Conservation (phyloP, 2,888 invertebrate genomes). For the Rutpela maculata region DNA sequence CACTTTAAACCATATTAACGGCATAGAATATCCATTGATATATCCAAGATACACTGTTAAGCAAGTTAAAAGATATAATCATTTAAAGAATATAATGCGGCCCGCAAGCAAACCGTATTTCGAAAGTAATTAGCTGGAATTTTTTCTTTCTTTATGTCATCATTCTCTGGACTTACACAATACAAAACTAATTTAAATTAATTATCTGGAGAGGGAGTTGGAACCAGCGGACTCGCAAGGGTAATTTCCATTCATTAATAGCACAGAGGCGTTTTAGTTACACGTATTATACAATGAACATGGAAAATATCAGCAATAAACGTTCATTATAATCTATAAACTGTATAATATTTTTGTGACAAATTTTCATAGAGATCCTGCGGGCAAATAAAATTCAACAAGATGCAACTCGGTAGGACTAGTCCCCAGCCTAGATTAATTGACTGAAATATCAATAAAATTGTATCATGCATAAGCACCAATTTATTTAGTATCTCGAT, state of each 20-base stretch:
- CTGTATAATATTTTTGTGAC: no score
- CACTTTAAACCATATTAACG: neutral
- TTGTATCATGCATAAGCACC: no score
- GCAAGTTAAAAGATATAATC: neutral
- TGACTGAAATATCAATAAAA: no score
- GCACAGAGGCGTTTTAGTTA: neutral
- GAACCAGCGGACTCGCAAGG: neutral
- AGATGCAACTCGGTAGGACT: no score
- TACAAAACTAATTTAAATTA: constrained; percentile 32
- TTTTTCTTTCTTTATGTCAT: neutral
- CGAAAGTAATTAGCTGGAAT: constrained; percentile 14
- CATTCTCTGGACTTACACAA: constrained; percentile 9
- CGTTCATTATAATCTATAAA: no score
- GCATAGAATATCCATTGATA: neutral
- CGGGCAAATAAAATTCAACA: no score
- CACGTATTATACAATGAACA: no score
- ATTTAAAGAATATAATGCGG: neutral
- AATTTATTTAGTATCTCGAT: no score
- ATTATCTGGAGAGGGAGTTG: neutral
- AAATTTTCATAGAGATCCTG: no score
- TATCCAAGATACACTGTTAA: neutral
- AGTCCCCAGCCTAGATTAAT: no score
- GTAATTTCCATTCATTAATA: neutral
- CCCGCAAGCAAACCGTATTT: neutral
- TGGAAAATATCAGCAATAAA: no score